Base-by-base conservation (phyloP, 2,888 invertebrate genomes). In the Cheilosia variabilis region DNA sequence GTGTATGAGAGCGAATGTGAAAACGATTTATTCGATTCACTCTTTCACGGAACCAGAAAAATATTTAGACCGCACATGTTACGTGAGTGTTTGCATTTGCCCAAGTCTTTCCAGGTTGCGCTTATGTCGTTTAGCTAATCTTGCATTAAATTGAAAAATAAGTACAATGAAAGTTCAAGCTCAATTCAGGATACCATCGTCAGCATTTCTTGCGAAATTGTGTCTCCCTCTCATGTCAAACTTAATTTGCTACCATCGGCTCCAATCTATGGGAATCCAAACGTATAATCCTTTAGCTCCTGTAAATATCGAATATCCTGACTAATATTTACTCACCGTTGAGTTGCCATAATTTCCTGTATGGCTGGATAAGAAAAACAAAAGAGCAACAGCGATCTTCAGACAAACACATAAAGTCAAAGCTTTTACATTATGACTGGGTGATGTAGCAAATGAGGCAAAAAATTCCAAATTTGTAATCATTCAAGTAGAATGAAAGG, bases 371-470 rank as follows among this genome's bases (percentile, higher is more conserved):
- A 22, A n/a, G 41, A 68, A 22, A 41, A 50, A 57, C 13, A 50
- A 31, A 24, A 19, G 57, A 53, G 52, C 27, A 72, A 66, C 66
- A 62, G 45, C 41, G 58, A n/a, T 57, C 31, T 52, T 19, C 43
- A 5, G 37, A 50, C 31, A 66, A 58, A 50, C 37, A 31, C 9
- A 58, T 37, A 47, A 50, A 60, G n/a, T 31, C 43, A 45, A 41
- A 73, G 55, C 53, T 17, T 34, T 17, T 22, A 15, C 34, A 55
- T 43, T 22, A 47, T 22, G 17, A n/a, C 31, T 34, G 19, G 55
- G 37, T 60, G 68, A 62, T 55, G 24, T 63, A 76, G 57, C 76
- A 86, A 86, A 86, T 81, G 81, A 86, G 81, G 86, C 77, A 81
- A 43, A 68, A 76, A 81, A 86, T 86, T 86, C 68, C 57, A 68